Percentiles rank a stretch among this genome's conserved stretches.
phyloP scores from a whole-genome alignment of 2,888 invertebrate genomes.

The Cheilosia vulpina region DNA sequence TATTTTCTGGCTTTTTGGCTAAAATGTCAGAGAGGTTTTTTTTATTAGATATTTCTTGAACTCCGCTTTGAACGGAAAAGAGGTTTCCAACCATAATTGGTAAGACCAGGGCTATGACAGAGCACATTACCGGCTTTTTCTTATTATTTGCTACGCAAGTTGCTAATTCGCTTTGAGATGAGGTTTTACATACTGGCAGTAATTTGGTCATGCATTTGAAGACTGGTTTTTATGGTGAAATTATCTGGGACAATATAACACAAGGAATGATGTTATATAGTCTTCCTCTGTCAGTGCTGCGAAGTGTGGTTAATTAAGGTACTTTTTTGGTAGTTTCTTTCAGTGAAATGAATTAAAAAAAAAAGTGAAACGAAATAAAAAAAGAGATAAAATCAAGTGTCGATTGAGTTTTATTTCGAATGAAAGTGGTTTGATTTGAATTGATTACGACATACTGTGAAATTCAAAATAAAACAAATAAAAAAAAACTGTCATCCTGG shows the following conservation, averaged over 20 bases:
- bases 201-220: constrained; percentile 49
- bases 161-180: constrained; percentile 16
- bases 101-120: constrained; percentile 58
- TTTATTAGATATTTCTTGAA: constrained; percentile 21
- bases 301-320: background rate
- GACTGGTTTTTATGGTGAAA: constrained; percentile 53
- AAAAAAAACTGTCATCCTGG: constrained; percentile 42
- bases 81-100: constrained; percentile 58
- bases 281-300: constrained; percentile 8
- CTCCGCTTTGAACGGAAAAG: constrained; percentile 43
- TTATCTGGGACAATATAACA: constrained; percentile 46
- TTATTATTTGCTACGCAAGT: constrained; percentile 52
- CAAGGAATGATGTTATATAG: constrained; percentile 36
- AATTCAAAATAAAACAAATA: constrained; percentile 28
- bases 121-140: constrained; percentile 59
- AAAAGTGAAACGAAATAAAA: constrained; percentile 6
- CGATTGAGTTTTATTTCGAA: constrained; percentile 14
- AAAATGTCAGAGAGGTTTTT: constrained; percentile 41
- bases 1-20: constrained; percentile 9
- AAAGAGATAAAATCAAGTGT: constrained; percentile 14
- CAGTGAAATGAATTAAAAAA: constrained; percentile 26
- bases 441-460: constrained; percentile 37
- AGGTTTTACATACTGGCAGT: background rate
- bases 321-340: constrained; percentile 3
- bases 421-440: constrained; percentile 22